Evolutionary conservation across 2,888 invertebrate genomes (phyloP), one percentile per base, ranked within the genome.

Genomic region (Eurois occulta): DNA sequence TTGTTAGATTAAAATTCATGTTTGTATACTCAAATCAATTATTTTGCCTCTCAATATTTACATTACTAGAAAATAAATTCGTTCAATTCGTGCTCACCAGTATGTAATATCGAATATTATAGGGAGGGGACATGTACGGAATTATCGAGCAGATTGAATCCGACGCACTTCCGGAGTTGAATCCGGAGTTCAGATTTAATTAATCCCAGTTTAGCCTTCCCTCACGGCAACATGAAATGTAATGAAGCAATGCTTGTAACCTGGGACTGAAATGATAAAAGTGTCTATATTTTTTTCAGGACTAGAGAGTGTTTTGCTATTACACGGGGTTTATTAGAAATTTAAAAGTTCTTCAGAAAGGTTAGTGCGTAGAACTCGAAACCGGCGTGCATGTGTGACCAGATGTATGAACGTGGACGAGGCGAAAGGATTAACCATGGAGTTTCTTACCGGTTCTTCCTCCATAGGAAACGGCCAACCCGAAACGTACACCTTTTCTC

Each of bases 121-220:
- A 90, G 86, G 86, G 78, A 85, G 77, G 85, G 85, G 87, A 84
- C 84, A 82, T 76, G 69, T 83, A 86, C 78, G 77, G 84, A 87
- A 89, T 91, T 91, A 93, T 92, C 72, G 75, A 79, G 72, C 88
- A 91, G 91, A 90, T 91, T 91, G 89, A 89, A 94, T 92, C 91
- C 90, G 77, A 86, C 89, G 90, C 89, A 92, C 90, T 91, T 93
- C 91, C 90, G 79, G 85, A 88, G 91, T 91, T 91, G 87, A 82
- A 91, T 93, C 91, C 90, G 79, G 86, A 89, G 91, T 91, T 91
- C 89, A 83, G 91, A 93, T 94, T 94, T 94, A 94, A 95, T 94
- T 94, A 94, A 95, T 93, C 93, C 84, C 90, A 92, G 92, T 92
- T 93, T 90, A 91, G 90, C 88, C 88, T 90, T 90, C 91, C 91